Evolutionary conservation across 1,140 invertebrate genomes (phyloP), one percentile per base, ranked within the genome.

Genomic region (Pteromalus puparum): DNA sequence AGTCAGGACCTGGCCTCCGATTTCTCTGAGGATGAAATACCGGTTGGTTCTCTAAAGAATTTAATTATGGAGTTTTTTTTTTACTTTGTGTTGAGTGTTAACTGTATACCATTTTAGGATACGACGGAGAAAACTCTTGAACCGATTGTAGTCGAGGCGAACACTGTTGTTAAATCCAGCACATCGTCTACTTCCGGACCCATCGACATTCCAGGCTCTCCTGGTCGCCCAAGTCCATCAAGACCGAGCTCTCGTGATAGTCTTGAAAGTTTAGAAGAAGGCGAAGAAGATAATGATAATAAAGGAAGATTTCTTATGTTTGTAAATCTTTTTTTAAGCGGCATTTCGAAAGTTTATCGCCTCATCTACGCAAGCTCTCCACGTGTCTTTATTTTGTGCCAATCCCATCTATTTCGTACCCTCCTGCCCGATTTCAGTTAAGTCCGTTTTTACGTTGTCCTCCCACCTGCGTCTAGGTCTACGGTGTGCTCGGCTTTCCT

Each of bases 161-260:
- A 92, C 67, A 90, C 90, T 53, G 53, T 93, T 38, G 88, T 89
- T 61, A 94, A 95, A 89, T 94, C 95, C 28, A 89, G 90, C 12
- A 87, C 88, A 30, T 89, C 90, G n/a, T 90, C 89, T 21, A 82
- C 88, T 46, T 90, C 91, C 53, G 94, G 94, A 87, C 95, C 95
- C 70, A 95, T 95, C 84, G 94, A 95, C 78, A 96, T 95, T 88
- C 95, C 95, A 18, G 93, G 94, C 81, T 95, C 95, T 61, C 95
- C 95, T 77, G 94, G 94, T 86, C 92, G 95, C 18, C 94, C 94
- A 86, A 94, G 93, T 85, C 93, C 94, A 34, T 94, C 94, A 1
- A 88, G 94, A 68, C 94, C 95, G 89, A 94, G 92, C 87, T 94
- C 94, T 10, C 91, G 92, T 74, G 94, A 95, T 79, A 95, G 94